A percentile compares a stretch with the other conserved stretches of the same genome.
These are phyloP conservation scores for Hydractinia symbiolongicarpus DNA, from an alignment of 30 jellyfish, hydroid and myxozoan species.

Conservation along the genomic window DNA sequence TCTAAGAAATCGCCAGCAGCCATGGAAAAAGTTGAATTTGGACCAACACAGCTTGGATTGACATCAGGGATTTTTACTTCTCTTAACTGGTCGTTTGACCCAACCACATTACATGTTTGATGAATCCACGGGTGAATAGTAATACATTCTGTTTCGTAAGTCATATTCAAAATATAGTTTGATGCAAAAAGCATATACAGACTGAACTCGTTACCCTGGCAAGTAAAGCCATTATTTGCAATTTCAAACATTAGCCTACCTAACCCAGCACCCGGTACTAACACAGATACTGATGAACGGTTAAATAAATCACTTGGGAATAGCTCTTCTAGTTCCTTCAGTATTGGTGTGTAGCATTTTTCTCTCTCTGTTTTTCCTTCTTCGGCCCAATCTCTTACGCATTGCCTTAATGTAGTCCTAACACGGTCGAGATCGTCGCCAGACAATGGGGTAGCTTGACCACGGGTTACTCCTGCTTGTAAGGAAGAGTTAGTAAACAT, in stretches of 20 bases:
- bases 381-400: constrained; percentile 93
- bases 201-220: constrained; percentile 95
- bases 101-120: constrained; percentile 64
- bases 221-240: constrained; percentile 70
- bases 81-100: constrained; percentile 48
- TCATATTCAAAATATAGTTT: constrained; percentile 53
- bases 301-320: constrained; percentile 39
- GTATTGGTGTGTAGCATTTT: constrained; percentile 55
- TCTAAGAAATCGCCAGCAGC: constrained; percentile 98
- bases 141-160: constrained; percentile 23
- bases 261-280: constrained; percentile 99
- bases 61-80: constrained; percentile 87
- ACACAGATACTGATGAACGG: constrained; percentile 38
- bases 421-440: constrained; percentile 76
- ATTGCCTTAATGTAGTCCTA: constrained; percentile 79
- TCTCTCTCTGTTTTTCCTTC: constrained; percentile 82
- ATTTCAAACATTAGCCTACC: constrained; percentile 93
- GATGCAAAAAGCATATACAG: constrained; percentile 97
- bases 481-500: constrained; percentile 69
- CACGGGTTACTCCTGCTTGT: constrained; percentile 23
- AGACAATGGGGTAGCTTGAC: constrained; percentile 27
- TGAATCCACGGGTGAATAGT: constrained; percentile 95
- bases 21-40: constrained; percentile 65
- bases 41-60: constrained; percentile 52
- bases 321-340: constrained; percentile 49